phyloP scores from a whole-genome alignment of 2,888 invertebrate genomes.

The Diaphora mendica region DNA sequence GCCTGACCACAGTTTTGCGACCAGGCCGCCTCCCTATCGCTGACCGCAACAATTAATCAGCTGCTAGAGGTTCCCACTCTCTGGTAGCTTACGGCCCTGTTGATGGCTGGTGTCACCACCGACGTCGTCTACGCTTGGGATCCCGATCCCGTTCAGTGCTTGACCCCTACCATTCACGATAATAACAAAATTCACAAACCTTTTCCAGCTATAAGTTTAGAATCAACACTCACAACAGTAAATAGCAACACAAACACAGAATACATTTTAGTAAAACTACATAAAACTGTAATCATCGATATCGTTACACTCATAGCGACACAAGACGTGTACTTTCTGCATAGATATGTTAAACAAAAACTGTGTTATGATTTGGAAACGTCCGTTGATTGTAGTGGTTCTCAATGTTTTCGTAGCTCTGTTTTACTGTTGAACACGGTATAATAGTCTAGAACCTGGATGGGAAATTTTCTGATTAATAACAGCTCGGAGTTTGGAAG shows the following conservation, averaged over 20 bases:
- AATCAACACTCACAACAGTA: constrained; percentile 43
- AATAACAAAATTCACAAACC: constrained; percentile 39
- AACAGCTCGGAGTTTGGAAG: too few relatives aligned
- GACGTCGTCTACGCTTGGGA: too few relatives aligned
- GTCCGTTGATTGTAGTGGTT: constrained; percentile 53
- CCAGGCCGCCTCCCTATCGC: too few relatives aligned
- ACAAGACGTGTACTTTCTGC: constrained; percentile 48
- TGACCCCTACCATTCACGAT: too few relatives aligned
- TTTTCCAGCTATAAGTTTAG: constrained; percentile 46
- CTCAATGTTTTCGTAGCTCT: constrained; percentile 57
- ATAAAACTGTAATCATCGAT: neutral
- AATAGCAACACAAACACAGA: constrained; percentile 40
- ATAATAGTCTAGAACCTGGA: too few relatives aligned
- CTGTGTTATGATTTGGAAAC: constrained; percentile 67
- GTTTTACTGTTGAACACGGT: constrained; percentile 14
- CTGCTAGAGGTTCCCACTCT: too few relatives aligned
- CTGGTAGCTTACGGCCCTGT: too few relatives aligned
- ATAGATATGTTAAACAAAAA: constrained; percentile 18
- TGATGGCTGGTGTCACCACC: too few relatives aligned
- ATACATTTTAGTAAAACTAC: constrained; percentile 26
- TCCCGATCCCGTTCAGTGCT: too few relatives aligned
- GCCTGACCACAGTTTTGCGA: too few relatives aligned
- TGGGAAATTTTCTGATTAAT: too few relatives aligned
- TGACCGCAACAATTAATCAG: too few relatives aligned
- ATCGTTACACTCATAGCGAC: constrained; percentile 29